Evolutionary conservation across 2,888 invertebrate species (phyloP), one percentile per base, ranked within the genome.

Genomic region (Teleogryllus oceanicus): DNA sequence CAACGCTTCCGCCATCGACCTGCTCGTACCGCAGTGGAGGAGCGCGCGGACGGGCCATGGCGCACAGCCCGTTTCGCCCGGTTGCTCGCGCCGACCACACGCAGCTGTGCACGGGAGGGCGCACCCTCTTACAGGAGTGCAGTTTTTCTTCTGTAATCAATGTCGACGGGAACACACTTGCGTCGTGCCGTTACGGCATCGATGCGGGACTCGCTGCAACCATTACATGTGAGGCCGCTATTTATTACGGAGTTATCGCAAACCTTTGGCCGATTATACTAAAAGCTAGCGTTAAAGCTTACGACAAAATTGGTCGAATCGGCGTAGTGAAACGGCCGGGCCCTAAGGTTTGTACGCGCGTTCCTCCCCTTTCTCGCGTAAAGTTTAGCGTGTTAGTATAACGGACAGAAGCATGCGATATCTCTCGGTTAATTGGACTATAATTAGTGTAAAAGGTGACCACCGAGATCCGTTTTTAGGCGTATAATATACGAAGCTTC

Each of bases 281-380:
- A n/a, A 62, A 62, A 62, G 62, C 62, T n/a, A 13, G 62, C 62
- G 62, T 62, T 62, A 62, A 62, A 62, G n/a, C 62, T 62, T 62
- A 62, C 62, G 62, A 62, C 62, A n/a, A 62, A 62, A 62, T 62
- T 62, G n/a, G 62, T 62, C 62, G 62, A 62, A 62, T 62, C n/a
- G 62, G 62, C 62, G 62, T 62, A 62, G 62, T 62, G 62, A 62
- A 62, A 62, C n/a, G n/a, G n/a, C 62, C 62, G 16, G n/a, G 16
- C 62, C 62, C 62, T 37, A 37, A 37, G 37, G 37, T 37, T n/a
- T 62, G 62, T 62, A 37, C 62, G n/a, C 13, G 62, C n/a, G 16
- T n/a, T 62, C 62, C 62, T 62, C 62, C 62, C 62, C 62, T 62
- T 62, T n/a, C 62, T 62, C n/a, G 62, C n/a, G 62, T n/a, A 62